Evolutionary conservation across 2,888 invertebrate species (phyloP).

Genomic region (Chaitophorus viminalis): DNA sequence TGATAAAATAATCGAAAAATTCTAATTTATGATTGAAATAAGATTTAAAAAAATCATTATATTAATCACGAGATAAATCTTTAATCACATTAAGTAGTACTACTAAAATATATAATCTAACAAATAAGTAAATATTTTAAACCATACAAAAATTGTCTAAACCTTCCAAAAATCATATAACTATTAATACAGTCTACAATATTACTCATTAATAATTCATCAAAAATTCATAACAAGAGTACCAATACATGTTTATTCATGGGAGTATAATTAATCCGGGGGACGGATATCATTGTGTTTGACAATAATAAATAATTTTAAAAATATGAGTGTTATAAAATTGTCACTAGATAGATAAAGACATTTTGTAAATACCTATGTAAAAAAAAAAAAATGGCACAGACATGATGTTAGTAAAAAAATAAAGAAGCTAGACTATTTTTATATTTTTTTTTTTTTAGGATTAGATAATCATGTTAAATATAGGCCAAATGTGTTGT

Average conservation of each 20-base stretch:
- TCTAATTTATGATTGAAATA: background rate
- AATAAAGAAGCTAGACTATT: constrained; percentile 61
- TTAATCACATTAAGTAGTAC: constrained; percentile 21
- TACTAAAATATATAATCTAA: constrained; percentile 5
- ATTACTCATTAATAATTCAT: background rate
- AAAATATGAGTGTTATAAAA: constrained; percentile 50
- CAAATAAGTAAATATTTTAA: constrained; percentile 3
- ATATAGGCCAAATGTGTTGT: constrained; percentile 56
- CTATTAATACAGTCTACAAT: background rate
- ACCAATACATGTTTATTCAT: constrained; percentile 37
- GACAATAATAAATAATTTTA: constrained; percentile 47
- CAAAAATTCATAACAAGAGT: constrained; percentile 45
- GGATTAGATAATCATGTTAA: constrained; percentile 59
- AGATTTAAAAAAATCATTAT: background rate
- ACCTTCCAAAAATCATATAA: background rate
- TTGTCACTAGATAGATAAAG: constrained; percentile 37
- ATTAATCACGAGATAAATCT: too few species aligned
- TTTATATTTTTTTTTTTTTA: constrained; percentile 22
- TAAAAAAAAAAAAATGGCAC: constrained; percentile 56
- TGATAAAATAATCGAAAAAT: background rate
- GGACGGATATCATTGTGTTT: constrained; percentile 47
- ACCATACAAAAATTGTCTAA: background rate
- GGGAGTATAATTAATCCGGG: constrained; percentile 45
- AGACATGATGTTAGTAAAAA: constrained; percentile 61
- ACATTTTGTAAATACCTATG: constrained; percentile 42